Base-by-base conservation (phyloP, 2,888 invertebrate species). In the Callinectes sapidus region DNA sequence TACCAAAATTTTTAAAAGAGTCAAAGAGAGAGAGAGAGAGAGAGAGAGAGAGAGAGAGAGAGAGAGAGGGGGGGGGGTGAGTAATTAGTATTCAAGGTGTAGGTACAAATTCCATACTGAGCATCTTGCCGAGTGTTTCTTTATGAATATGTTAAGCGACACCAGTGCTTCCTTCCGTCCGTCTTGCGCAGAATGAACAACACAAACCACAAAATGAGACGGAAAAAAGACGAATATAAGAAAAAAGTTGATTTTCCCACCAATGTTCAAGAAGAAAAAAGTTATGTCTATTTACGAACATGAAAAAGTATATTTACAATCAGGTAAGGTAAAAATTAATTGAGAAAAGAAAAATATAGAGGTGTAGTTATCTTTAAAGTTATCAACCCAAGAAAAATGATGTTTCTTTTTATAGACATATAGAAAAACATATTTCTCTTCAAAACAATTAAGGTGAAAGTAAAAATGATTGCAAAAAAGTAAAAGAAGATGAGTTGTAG, bases 31-130 rank as follows among this genome's bases (percentile, higher is more conserved):
- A 87, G 86, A 90, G 90, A 61, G 54, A 66, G 90, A 66, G 71
- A 81, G 91, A 91, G 18, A 81, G 91, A 71, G 91, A 87, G 39
- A 42, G 91, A 90, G 88, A 71, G 91, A 90, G 90, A 77, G 32
- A 42, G 81, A 35, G 48, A 32, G 16, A 23, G 66, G 42, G 77
- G 48, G 88, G 28, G 88, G 48, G 93, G 18, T 23, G 85, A 92
- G 85, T 39, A 39, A 87, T 39, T 18, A 48, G 48, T 39, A 87
- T 71, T 23, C 71, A 28, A 71, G 71, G 71, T 28, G 28, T 71
- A 71, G n/a, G 28, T 71, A 6, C 28, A 71, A 10, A 71, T 71
- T 71, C 71, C 10, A 71, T 71, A 71, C 71, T 71, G 71, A 71
- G 71, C 71, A 71, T 71, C 71, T 23, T 28, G n/a, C 10, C 5